Percentiles rank a stretch among this genome's conserved stretches.
Evolutionary conservation across 2,113 vertebrate genomes (phyloP).

Genomic region (Dasyprocta punctata): DNA sequence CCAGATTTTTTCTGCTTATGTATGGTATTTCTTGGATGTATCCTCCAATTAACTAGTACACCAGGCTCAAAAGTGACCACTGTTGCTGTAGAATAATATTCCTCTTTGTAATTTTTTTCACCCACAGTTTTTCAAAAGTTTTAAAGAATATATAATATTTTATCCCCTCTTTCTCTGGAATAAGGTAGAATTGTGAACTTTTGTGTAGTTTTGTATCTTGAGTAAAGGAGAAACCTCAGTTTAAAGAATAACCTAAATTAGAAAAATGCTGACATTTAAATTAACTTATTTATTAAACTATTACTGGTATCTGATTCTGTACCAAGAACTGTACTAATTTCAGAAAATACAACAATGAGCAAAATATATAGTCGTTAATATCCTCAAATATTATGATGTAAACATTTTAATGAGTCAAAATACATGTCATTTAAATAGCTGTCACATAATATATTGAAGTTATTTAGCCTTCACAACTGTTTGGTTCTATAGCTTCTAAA

Average conservation of each 20-base stretch:
- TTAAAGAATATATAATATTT: neutral
- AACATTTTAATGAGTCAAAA: neutral
- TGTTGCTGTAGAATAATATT: neutral
- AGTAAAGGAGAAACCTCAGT: neutral
- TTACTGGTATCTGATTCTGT: neutral
- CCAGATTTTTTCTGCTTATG: neutral
- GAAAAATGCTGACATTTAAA: neutral
- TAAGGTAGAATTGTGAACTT: neutral
- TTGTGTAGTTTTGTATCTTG: neutral
- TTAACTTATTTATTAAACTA: neutral
- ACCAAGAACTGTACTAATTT: neutral
- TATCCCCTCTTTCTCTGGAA: neutral
- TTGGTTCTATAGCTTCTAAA: neutral
- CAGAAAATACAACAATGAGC: neutral
- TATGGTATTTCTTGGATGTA: no score
- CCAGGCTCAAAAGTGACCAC: neutral
- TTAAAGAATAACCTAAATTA: neutral
- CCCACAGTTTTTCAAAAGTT: neutral
- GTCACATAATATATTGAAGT: neutral
- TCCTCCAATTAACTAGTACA: neutral
- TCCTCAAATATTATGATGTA: neutral
- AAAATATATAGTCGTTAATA: neutral
- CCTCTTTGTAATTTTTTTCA: neutral
- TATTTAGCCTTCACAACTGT: neutral
- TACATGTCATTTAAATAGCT: neutral